Percentiles rank a stretch among this genome's conserved stretches.
phyloP scores from a whole-genome alignment of 2,888 invertebrate genomes.

The Trachelus iudaicus region DNA sequence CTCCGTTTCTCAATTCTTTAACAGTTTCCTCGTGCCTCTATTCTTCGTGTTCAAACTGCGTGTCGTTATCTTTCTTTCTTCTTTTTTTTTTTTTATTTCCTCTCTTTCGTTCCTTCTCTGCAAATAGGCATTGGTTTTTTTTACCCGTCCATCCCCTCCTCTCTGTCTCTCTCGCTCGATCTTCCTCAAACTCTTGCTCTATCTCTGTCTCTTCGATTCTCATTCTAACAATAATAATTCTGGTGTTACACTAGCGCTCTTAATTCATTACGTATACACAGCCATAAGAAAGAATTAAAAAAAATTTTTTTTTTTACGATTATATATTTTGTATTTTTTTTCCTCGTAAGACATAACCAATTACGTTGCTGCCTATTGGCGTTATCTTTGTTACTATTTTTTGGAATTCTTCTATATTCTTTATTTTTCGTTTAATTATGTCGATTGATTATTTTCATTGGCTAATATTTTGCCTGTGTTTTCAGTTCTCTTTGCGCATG shows the following conservation, averaged over 20 bases:
- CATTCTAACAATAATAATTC: too few relatives aligned
- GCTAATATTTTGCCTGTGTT: too few relatives aligned
- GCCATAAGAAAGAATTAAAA: too few relatives aligned
- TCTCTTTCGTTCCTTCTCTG: too few relatives aligned
- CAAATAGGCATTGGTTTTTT: too few relatives aligned
- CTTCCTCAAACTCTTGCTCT: conserved; percentile 12
- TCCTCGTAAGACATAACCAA: too few relatives aligned
- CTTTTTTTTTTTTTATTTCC: not conserved
- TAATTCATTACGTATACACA: too few relatives aligned
- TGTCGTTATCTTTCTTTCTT: conserved; percentile 26
- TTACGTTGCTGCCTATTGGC: too few relatives aligned
- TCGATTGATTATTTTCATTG: too few relatives aligned
- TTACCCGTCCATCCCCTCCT: fast-evolving
- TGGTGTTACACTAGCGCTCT: too few relatives aligned
- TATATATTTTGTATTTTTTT: too few relatives aligned
- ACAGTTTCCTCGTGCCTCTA: conserved; percentile 26
- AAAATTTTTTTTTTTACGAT: too few relatives aligned
- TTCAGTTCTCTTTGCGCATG: conserved; percentile 25
- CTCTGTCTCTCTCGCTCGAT: not conserved
- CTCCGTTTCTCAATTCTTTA: conserved; percentile 11
- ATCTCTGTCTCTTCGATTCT: not conserved
- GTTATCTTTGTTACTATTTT: conserved; percentile 19
- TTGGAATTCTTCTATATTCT: conserved; percentile 30
- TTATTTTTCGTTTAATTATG: conserved; percentile 29
- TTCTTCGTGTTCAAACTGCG: conserved; percentile 24